Evolutionary conservation across 2,888 invertebrate genomes (phyloP).

Genomic region (Lycocerus yunnanus): DNA sequence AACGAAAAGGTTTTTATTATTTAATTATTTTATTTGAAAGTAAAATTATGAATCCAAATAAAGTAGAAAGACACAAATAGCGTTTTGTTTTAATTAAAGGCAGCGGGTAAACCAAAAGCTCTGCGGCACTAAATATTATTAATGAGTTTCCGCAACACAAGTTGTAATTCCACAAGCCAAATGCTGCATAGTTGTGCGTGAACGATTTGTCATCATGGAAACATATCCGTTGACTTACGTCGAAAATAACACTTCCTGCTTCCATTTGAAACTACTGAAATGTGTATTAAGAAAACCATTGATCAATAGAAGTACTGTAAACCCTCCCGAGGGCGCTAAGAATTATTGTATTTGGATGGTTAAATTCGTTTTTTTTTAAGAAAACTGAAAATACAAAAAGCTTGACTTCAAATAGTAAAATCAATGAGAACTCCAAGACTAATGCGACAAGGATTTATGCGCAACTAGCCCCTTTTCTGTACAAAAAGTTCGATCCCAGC

Average conservation of each 20-base stretch:
- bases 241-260: conserved; percentile 22
- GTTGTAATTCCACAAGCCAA: conserved; percentile 25
- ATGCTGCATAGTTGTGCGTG: conserved; percentile 22
- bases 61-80: conserved; percentile 11
- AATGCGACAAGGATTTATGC: conserved; percentile 39
- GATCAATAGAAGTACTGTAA: conserved; percentile 25
- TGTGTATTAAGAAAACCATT: conserved; percentile 23
- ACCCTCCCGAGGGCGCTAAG: conserved; percentile 22
- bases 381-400: conserved; percentile 26
- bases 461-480: conserved; percentile 38
- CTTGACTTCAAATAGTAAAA: conserved; percentile 33
- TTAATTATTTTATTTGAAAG: background rate
- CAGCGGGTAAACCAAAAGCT: conserved; percentile 17
- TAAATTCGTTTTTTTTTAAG: conserved; percentile 24
- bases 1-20: background rate
- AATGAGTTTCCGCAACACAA: conserved; percentile 28
- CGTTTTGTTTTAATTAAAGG: conserved; percentile 22
- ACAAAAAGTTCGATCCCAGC: conserved; percentile 29
- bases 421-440: conserved; percentile 34
- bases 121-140: conserved; percentile 27
- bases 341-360: conserved; percentile 29
- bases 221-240: conserved; percentile 19
- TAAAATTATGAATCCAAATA: conserved; percentile 11
- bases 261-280: conserved; percentile 19
- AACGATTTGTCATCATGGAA: conserved; percentile 19